These are phyloP conservation scores for Apodemus speciosus DNA, from an alignment of 2,113 vertebrate genomes.

Conservation along the genomic window DNA sequence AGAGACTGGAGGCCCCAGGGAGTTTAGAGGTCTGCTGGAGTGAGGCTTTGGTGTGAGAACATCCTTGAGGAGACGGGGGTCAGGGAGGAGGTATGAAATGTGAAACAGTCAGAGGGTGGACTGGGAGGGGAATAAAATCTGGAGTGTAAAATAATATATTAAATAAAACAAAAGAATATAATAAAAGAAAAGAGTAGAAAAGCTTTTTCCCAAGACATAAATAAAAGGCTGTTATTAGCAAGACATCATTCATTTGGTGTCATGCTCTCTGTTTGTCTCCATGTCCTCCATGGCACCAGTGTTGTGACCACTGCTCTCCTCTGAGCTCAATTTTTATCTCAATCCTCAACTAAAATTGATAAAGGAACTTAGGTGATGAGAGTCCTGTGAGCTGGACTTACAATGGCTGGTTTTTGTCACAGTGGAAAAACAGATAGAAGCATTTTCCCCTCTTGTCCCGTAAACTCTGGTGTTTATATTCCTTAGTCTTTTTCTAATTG, in stretches of 20 bases:
- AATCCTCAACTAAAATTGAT: neutral
- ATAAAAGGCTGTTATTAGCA: neutral
- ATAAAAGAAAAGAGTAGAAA: neutral
- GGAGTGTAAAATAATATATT: too few relatives aligned
- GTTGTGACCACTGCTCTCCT: neutral
- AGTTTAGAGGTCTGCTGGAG: too few relatives aligned
- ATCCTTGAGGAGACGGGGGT: too few relatives aligned
- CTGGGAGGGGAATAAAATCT: too few relatives aligned
- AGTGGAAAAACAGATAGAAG: neutral
- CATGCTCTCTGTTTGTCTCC: neutral
- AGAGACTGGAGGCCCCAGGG: too few relatives aligned
- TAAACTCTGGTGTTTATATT: neutral
- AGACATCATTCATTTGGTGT: neutral
- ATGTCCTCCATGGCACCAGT: neutral
- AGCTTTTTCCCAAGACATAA: neutral
- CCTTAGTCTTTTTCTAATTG: neutral
- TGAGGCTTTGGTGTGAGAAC: too few relatives aligned
- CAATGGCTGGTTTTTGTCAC: neutral
- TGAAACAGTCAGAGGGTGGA: too few relatives aligned
- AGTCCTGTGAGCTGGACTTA: neutral
- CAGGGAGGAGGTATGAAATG: too few relatives aligned
- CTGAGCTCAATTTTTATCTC: neutral
- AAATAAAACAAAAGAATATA: too few relatives aligned
- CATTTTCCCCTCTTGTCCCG: rapidly evolving
- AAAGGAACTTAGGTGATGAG: neutral